Percentiles rank a stretch among this genome's conserved stretches.
Evolutionary conservation across 2,888 invertebrate genomes (phyloP).

Genomic region (Drosophila kokeensis): DNA sequence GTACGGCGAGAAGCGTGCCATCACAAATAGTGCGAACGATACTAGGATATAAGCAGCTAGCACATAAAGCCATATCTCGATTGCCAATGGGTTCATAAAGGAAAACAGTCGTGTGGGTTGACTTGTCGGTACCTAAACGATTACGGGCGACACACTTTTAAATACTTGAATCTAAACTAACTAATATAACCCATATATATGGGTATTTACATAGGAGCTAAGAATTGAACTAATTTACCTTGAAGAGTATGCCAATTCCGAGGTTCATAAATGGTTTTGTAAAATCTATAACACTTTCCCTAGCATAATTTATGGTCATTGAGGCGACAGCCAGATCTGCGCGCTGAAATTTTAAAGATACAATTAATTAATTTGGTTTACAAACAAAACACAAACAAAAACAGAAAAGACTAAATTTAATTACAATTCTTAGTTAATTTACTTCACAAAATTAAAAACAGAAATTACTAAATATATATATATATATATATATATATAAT

Average conservation of each 20-base stretch:
- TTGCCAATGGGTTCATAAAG: constrained; percentile 97
- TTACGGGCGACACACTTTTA: constrained; percentile 20
- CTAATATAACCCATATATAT: not conserved
- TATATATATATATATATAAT: not conserved
- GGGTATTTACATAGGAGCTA: not conserved
- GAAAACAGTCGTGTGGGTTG: constrained; percentile 96
- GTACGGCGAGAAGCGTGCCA: constrained; percentile 98
- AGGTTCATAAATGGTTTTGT: constrained; percentile 99
- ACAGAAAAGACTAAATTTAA: not conserved
- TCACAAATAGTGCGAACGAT: constrained; percentile 96
- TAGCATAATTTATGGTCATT: constrained; percentile 98
- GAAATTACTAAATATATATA: not conserved
- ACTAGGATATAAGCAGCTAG: constrained; percentile 97
- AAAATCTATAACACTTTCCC: constrained; percentile 96
- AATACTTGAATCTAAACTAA: not conserved
- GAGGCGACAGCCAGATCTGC: constrained; percentile 98
- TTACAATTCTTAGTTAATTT: not conserved
- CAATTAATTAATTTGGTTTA: not conserved
- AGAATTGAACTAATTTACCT: constrained; percentile 86
- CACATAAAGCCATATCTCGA: constrained; percentile 98
- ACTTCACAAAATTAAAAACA: not conserved
- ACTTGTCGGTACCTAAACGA: constrained; percentile 92
- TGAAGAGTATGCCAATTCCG: constrained; percentile 97
- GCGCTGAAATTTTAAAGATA: constrained; percentile 87
- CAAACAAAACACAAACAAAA: not conserved